Evolutionary conservation across 2,797 vertebrate genomes (phyloP).

Genomic region (Sebastolobus alascanus): DNA sequence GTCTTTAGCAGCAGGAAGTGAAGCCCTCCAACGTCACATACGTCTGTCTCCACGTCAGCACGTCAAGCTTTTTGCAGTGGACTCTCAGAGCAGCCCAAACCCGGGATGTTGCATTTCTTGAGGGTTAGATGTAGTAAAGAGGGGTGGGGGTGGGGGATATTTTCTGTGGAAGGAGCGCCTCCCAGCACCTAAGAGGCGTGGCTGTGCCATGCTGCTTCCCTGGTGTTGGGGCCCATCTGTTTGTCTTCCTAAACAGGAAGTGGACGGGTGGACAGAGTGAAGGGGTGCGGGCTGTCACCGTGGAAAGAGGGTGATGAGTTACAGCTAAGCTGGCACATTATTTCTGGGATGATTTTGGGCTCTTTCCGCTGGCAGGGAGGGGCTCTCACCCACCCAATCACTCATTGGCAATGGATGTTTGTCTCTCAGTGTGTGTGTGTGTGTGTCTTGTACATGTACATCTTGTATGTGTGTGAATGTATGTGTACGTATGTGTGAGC

Average conservation of each 20-base stretch:
- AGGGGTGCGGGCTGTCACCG: constrained; percentile 67
- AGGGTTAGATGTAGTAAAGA: constrained; percentile 66
- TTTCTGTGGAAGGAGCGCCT: constrained; percentile 64
- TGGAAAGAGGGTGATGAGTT: constrained; percentile 70
- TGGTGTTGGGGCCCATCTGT: constrained; percentile 52
- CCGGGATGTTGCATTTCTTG: constrained; percentile 82
- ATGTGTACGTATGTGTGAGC: constrained; percentile 59
- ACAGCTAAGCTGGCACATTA: constrained; percentile 80
- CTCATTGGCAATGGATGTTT: constrained; percentile 74
- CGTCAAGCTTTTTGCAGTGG: constrained; percentile 56
- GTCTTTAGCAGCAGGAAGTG: constrained; percentile 7
- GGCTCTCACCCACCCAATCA: constrained; percentile 77
- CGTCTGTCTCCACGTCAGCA: constrained; percentile 52
- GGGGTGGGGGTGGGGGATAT: constrained; percentile 26
- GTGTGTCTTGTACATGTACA: constrained; percentile 50
- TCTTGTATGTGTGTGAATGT: constrained; percentile 25
- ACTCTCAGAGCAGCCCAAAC: constrained; percentile 77
- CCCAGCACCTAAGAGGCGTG: constrained; percentile 65
- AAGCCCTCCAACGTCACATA: constrained; percentile 31
- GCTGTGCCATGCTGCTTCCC: constrained; percentile 78
- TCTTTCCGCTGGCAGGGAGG: constrained; percentile 87
- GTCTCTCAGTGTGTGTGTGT: constrained; percentile 60
- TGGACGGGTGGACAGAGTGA: constrained; percentile 40
- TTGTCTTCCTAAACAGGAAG: constrained; percentile 53
- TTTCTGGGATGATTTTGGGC: constrained; percentile 77